Evolutionary conservation across 2,888 invertebrate species (phyloP), one percentile per base, ranked within the genome.

Genomic region (Suillia variegata): DNA sequence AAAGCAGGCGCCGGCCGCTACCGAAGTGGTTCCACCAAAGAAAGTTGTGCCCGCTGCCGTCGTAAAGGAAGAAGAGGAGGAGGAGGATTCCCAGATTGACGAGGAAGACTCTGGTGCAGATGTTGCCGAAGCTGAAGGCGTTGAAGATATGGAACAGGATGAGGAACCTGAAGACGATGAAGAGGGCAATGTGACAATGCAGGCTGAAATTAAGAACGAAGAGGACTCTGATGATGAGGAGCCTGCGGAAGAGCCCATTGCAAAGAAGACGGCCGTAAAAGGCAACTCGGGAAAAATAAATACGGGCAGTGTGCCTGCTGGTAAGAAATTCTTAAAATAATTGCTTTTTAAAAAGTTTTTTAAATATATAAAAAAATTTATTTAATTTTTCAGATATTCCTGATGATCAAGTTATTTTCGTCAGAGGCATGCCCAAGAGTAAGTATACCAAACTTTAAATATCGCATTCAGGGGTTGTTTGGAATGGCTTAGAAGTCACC

Each of bases 341-440:
- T 8, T 4, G 10, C 15, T 21, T 21, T 49, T 49, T 26, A 12
- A 31, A 8, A 31, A n/a, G n/a, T 31, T 31, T 31, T 31, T 5
- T 31, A n/a, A n/a, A n/a, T n/a, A n/a, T n/a, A n/a, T n/a, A n/a
- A n/a, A n/a, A n/a, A n/a, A n/a, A 31, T 31, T 31, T 31, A 31
- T 31, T 31, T 31, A 31, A 31, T 31, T 31, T 31, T 31, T 0
- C 0, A 0, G 61, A 55, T 1, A 65, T 67, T 0, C 75, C 74
- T 3, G 33, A 42, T 2, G 60, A 70, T 0, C 64, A 64, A 24
- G 10, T 70, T 8, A 2, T 78, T 1, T 56, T 59, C 48, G 65
- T 69, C 1, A n/a, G 21, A 1, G 61, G 70, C 31, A 34, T 79
- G 0, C 77, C 77, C 0, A 8, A 15, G 2, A 61, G 77, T 77